Base-by-base conservation (phyloP, 23 tunicate genomes). In the Diplosoma virens region DNA sequence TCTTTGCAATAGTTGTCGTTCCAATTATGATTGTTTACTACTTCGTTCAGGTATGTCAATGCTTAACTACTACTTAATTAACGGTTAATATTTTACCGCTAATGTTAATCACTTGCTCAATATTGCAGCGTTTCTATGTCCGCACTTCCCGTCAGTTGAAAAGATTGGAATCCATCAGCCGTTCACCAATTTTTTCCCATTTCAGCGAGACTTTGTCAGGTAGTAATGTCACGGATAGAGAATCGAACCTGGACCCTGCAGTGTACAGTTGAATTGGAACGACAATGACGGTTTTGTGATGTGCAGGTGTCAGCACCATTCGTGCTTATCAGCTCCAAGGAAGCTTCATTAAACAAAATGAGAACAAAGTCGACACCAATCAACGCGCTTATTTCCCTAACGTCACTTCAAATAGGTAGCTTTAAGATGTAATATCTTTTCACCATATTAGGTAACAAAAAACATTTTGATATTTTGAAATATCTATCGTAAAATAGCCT, bases 181-280 rank as follows among this genome's bases (percentile, higher is more conserved):
- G 88, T 30, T 88, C 95, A 30, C 95, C 95, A 16, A 88, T 88
- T 64, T 82, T 76, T 53, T 88, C 95, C 17, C 87, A 83, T 25
- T 88, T 88, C 82, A 78, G 95, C 25, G 95, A 88, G 41, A 75
- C 95, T 36, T 34, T 88, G 1, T 29, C 95, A 18, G 95, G 95
- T 66, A 16, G 25, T 23, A 45, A 9, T 11, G 16, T 9, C 11
- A 16, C 52, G 52, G n/a, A n/a, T n/a, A n/a, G n/a, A n/a, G n/a
- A n/a, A n/a, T n/a, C n/a, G n/a, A n/a, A n/a, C n/a, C n/a, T n/a
- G n/a, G n/a, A n/a, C n/a, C n/a, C n/a, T n/a, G n/a, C n/a, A n/a
- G n/a, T n/a, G n/a, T n/a, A n/a, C n/a, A n/a, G n/a, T n/a, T n/a
- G n/a, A n/a, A n/a, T n/a, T n/a, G n/a, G n/a, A n/a, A n/a, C n/a